Evolutionary conservation across 2,888 invertebrate species (phyloP).

Genomic region (Panorpa germanica): DNA sequence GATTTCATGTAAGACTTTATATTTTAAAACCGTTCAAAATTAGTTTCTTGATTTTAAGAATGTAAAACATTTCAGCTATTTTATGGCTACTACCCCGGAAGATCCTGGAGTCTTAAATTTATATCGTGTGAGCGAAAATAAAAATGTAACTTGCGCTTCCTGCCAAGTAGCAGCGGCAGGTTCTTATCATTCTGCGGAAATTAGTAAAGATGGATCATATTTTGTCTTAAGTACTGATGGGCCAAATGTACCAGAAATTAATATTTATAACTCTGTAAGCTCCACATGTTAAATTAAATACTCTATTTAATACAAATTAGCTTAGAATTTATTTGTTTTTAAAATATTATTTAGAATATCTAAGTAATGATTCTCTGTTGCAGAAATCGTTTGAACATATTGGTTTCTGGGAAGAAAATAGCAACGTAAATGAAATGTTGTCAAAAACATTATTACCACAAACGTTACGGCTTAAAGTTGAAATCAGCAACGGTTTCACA

Average conservation of each 20-base stretch:
- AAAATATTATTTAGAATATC: neutral
- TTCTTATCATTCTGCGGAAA: conserved; percentile 30
- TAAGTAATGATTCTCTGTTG: conserved; percentile 14
- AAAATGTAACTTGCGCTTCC: neutral
- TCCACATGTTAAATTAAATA: conserved; percentile 18
- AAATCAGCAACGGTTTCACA: conserved; percentile 38
- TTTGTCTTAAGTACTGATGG: conserved; percentile 67
- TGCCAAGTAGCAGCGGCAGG: conserved; percentile 15
- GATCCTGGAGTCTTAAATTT: conserved; percentile 68
- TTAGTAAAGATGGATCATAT: conserved; percentile 45
- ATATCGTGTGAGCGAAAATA: conserved; percentile 4
- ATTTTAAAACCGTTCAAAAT: too few species aligned
- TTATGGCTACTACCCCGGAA: conserved; percentile 54
- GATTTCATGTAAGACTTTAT: conserved; percentile 40
- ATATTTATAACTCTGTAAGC: conserved; percentile 37
- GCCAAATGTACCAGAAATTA: conserved; percentile 60
- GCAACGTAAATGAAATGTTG: conserved; percentile 29
- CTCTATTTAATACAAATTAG: conserved; percentile 14
- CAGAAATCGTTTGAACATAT: neutral
- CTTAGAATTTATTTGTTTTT: conserved; percentile 1
- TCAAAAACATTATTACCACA: conserved; percentile 32
- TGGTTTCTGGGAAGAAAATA: conserved; percentile 48
- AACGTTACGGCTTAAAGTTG: conserved; percentile 37
- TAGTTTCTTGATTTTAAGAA: conserved; percentile 5
- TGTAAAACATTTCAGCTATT: conserved; percentile 42